These are phyloP conservation scores for Rhamphomyia laevipes DNA, from an alignment of 2,888 invertebrate species.

Conservation along the genomic window DNA sequence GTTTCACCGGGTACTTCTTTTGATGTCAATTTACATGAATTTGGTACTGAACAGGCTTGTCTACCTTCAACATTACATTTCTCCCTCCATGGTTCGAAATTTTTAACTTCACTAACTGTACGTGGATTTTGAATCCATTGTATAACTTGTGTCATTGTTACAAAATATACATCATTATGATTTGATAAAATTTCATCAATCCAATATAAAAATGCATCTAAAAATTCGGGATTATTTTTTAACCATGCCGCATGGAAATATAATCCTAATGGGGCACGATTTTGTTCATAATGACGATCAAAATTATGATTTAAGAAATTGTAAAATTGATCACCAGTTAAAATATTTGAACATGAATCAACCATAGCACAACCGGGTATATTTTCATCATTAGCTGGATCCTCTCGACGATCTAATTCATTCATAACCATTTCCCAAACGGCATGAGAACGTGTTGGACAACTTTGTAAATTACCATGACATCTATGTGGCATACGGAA, in stretches of 20 bases:
- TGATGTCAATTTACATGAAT: constrained; percentile 81
- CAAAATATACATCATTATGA: constrained; percentile 86
- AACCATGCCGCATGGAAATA: constrained; percentile 93
- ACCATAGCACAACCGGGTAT: constrained; percentile 89
- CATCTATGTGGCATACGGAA: constrained; percentile 93
- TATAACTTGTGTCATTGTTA: constrained; percentile 92
- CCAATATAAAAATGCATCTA: constrained; percentile 89
- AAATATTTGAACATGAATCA: constrained; percentile 86
- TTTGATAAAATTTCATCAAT: constrained; percentile 75
- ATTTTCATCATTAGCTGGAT: constrained; percentile 79
- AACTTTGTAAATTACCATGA: constrained; percentile 83
- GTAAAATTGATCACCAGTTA: constrained; percentile 87
- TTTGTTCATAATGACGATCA: constrained; percentile 82
- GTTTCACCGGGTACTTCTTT: constrained; percentile 92
- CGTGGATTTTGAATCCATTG: constrained; percentile 92
- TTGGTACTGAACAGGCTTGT: constrained; percentile 78
- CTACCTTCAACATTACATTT: constrained; percentile 79
- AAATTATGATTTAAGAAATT: constrained; percentile 90
- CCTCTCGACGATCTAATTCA: constrained; percentile 82
- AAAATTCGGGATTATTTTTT: constrained; percentile 82
- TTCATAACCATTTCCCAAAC: constrained; percentile 97
- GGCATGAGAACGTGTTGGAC: constrained; percentile 83
- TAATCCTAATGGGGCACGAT: constrained; percentile 76
- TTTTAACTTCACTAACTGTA: constrained; percentile 72
- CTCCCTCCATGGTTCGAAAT: constrained; percentile 90